Evolutionary conservation across 1,140 invertebrate genomes (phyloP).

Genomic region (Cotesia chilonis): DNA sequence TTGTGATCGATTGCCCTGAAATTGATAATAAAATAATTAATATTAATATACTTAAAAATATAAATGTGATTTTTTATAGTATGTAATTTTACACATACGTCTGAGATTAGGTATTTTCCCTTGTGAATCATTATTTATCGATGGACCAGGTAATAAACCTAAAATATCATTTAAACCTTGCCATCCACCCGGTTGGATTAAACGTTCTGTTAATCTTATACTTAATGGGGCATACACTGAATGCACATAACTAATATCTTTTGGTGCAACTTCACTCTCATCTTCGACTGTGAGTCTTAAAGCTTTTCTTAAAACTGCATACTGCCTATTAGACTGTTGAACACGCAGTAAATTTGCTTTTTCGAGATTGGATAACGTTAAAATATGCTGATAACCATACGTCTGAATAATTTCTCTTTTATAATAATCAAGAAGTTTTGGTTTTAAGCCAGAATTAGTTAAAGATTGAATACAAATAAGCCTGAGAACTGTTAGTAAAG

Average conservation of each 20-base stretch:
- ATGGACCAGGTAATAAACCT: conserved; percentile 72
- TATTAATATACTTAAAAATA: neutral
- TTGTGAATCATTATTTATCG: conserved; percentile 52
- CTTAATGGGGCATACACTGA: conserved; percentile 95
- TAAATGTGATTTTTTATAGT: neutral
- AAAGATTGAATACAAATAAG: conserved; percentile 90
- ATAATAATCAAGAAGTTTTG: conserved; percentile 89
- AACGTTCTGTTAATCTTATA: conserved; percentile 84
- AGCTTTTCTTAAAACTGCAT: conserved; percentile 77
- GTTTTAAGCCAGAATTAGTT: conserved; percentile 89
- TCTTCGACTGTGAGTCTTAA: conserved; percentile 88
- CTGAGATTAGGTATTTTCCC: conserved; percentile 51
- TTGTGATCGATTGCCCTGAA: conserved; percentile 69
- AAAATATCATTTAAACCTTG: conserved; percentile 75
- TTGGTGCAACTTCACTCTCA: conserved; percentile 82
- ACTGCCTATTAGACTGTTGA: conserved; percentile 76
- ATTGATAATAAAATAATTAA: conserved; percentile 23
- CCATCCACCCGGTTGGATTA: conserved; percentile 87
- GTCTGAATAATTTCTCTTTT: conserved; percentile 89
- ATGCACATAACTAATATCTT: conserved; percentile 93
- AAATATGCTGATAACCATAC: conserved; percentile 87
- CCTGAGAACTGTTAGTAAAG: conserved; percentile 83
- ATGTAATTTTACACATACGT: conserved; percentile 57
- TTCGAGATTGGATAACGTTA: conserved; percentile 88
- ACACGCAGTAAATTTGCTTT: conserved; percentile 82